Evolutionary conservation across 1,140 invertebrate genomes (phyloP), one percentile per base, ranked within the genome.

Genomic region (Littorina saxatilis): DNA sequence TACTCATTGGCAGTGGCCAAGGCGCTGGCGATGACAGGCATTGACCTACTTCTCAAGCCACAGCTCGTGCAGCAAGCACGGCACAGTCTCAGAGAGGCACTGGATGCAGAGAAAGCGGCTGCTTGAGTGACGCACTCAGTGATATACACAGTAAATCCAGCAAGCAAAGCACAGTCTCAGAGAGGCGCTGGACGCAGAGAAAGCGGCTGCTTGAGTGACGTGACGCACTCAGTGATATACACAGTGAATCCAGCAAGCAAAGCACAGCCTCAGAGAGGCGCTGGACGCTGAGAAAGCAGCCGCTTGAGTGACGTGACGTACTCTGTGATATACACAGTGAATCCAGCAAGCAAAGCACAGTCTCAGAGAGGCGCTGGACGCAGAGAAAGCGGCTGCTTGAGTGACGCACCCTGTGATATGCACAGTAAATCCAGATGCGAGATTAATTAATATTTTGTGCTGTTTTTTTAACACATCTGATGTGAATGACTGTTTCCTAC

Each of bases 11-110:
- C 78, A 29, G 82, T 87, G 20, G 89, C 89, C 13, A 90, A 89
- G 74, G 82, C 86, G 27, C 84, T 92, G 74, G 91, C 91, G 11
- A 80, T 90, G 76, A 88, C 88, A 23, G 85, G 82, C 35, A 50
- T 91, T 15, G 86, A 88, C 55, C n/a, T 88, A 0, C 80, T 84
- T 29, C 55, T 47, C 27, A 79, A 84, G 32, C 81, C 80, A 9
- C 37, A 77, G 13, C 68, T 88, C n/a, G 27, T 86, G 13, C 43
- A 81, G 23, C 58, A 81, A 52, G 80, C 86, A 2, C 70, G 79
- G 52, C 73, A 73, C 32, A 81, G 83, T 32, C 87, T 88, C 47
- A 43, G 74, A 13, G 39, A 63, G 17, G 84, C 84, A 61, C 23
- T 72, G 35, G 35, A 63, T n/a, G 58, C 5, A 1, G 47, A 63